Evolutionary conservation across 2,888 invertebrate species (phyloP).

Genomic region (Prosapia bicincta): DNA sequence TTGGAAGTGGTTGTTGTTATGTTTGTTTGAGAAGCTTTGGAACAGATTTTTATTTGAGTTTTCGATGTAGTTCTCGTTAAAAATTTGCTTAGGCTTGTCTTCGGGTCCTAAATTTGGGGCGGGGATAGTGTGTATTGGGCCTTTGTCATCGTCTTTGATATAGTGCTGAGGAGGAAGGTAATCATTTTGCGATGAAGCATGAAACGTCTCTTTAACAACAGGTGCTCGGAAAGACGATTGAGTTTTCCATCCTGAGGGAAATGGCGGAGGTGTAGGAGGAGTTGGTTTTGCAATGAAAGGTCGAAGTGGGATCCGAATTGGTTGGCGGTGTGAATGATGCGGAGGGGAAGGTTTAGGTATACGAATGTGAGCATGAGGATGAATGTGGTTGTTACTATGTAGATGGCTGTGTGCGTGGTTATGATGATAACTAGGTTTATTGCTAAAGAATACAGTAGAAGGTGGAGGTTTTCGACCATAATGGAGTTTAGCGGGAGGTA

Average conservation of each 20-base stretch:
- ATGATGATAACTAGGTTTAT: conserved; percentile 40
- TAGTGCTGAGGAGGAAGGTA: conserved; percentile 26
- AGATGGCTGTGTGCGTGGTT: conserved; percentile 38
- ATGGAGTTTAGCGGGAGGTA: conserved; percentile 32
- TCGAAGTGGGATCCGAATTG: conserved; percentile 42
- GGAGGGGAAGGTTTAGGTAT: conserved; percentile 42
- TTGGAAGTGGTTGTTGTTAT: conserved; percentile 23
- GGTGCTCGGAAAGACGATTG: conserved; percentile 33
- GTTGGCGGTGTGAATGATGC: conserved; percentile 43
- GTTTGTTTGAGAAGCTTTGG: conserved; percentile 15
- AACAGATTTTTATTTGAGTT: conserved; percentile 34
- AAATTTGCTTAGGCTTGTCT: conserved; percentile 31
- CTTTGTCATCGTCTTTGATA: conserved; percentile 48
- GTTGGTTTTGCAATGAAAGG: conserved; percentile 42
- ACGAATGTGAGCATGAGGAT: conserved; percentile 43
- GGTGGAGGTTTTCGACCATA: conserved; percentile 34
- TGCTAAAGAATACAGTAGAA: conserved; percentile 34
- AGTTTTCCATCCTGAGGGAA: conserved; percentile 31
- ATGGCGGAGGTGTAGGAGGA: conserved; percentile 39
- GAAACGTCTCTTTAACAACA: conserved; percentile 36
- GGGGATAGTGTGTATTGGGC: conserved; percentile 82
- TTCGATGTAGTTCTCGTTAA: conserved; percentile 33
- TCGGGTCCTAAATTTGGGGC: conserved; percentile 71
- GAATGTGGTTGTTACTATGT: conserved; percentile 44
- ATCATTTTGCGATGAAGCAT: conserved; percentile 27